Percentiles rank a stretch among this genome's conserved stretches.
Evolutionary conservation across 2,888 invertebrate genomes (phyloP).

Genomic region (Drosophila planitibia): DNA sequence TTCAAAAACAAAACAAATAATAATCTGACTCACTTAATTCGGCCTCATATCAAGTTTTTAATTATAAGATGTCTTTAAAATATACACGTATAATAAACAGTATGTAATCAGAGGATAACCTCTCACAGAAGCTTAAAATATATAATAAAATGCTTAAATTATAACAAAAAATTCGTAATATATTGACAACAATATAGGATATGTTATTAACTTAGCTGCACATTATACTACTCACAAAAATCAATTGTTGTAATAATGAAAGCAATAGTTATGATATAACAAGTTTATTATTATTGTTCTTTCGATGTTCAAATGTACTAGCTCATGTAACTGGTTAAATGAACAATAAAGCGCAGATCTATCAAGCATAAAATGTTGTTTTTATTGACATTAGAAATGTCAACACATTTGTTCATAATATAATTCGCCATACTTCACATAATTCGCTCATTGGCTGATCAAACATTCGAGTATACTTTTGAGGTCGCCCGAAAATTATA

Average conservation of each 20-base stretch:
- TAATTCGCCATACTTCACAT: no score
- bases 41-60: conserved; percentile 18
- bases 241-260: not conserved
- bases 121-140: not conserved
- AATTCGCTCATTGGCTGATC: not conserved
- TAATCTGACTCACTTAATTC: not conserved
- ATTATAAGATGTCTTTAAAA: not conserved
- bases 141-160: not conserved
- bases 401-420: no score
- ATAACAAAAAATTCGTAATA: not conserved
- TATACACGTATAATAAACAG: not conserved
- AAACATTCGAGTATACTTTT: not conserved
- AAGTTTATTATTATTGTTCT: not conserved
- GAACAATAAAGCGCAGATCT: not conserved
- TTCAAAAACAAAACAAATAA: conserved; percentile 5
- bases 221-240: not conserved
- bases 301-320: not conserved
- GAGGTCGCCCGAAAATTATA: not conserved
- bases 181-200: not conserved
- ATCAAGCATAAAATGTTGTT: not conserved
- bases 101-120: not conserved
- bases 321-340: not conserved
- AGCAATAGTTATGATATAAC: not conserved
- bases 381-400: not conserved
- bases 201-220: not conserved